These are phyloP conservation scores for Meloidogyne chitwoodi DNA, from an alignment of 1,140 invertebrate species.

Conservation along the genomic window DNA sequence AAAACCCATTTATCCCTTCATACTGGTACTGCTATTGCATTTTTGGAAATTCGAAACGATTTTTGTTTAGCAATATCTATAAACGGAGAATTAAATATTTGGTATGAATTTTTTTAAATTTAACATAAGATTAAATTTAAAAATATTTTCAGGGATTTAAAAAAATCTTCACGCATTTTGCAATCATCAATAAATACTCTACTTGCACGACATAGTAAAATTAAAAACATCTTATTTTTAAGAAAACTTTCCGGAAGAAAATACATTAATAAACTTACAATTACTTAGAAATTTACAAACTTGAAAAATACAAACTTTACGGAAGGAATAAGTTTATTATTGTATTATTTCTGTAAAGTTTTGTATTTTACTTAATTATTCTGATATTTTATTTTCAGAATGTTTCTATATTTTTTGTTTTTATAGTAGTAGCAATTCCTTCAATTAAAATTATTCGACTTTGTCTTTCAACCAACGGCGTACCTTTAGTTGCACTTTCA, in stretches of 20 bases:
- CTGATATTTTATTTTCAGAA: background rate
- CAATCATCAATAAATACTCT: background rate
- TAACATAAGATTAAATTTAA: background rate
- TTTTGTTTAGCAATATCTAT: conserved; percentile 7
- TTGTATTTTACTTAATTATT: background rate
- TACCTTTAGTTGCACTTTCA: conserved; percentile 8
- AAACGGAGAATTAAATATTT: background rate
- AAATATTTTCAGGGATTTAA: conserved; percentile 13
- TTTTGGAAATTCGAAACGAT: background rate
- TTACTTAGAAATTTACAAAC: no score
- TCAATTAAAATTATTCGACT: conserved; percentile 4
- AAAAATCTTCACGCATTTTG: background rate
- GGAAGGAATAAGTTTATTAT: no score
- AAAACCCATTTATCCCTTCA: background rate
- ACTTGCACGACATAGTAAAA: background rate
- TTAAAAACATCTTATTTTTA: no score
- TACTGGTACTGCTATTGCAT: background rate
- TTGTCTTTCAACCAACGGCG: conserved; percentile 4
- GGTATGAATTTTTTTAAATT: background rate
- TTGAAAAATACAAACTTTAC: no score
- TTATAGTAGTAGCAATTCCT: background rate
- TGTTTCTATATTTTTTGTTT: background rate
- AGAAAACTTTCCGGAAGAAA: no score
- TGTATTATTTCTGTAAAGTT: no score
- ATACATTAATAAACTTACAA: no score